phyloP scores from a whole-genome alignment of 2,888 invertebrate species.

The Ligdia adustata region DNA sequence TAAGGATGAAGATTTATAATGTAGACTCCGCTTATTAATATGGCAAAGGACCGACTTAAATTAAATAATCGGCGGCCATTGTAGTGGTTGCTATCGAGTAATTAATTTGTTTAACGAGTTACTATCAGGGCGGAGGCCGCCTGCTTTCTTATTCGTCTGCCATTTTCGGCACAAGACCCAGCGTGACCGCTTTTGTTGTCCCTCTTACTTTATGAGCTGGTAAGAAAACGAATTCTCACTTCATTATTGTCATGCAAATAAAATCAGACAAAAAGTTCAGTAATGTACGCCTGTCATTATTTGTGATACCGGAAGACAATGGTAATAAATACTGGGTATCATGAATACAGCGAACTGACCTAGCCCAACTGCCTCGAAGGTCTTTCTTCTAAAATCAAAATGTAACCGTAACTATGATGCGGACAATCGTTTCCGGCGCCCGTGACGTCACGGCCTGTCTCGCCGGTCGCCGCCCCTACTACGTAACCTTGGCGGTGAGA shows the following conservation, averaged over 20 bases:
- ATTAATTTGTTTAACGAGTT: slow-evolving; percentile 61
- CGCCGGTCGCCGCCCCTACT: slow-evolving; percentile 77
- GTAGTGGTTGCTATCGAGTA: slow-evolving; percentile 37
- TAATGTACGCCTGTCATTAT: slow-evolving; percentile 2
- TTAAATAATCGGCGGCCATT: slow-evolving; percentile 31
- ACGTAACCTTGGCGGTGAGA: slow-evolving; percentile 67
- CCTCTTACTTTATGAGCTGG: slow-evolving; percentile 33
- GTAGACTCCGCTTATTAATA: slow-evolving; percentile 14
- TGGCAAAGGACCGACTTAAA: slow-evolving; percentile 34
- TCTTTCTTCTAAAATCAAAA: slow-evolving; percentile 83
- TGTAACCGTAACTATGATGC: slow-evolving; percentile 81
- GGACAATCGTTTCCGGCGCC: slow-evolving; percentile 81
- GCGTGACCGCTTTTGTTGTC: slow-evolving; percentile 41
- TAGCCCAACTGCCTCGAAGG: slow-evolving; percentile 66
- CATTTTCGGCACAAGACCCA: slow-evolving; percentile 40
- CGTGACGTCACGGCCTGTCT: slow-evolving; percentile 79
- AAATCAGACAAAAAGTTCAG: slow-evolving; percentile 10
- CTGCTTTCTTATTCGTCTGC: slow-evolving; percentile 60
- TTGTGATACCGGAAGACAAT: slow-evolving; percentile 9
- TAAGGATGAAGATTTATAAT: slow-evolving; percentile 11
- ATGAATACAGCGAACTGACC: slow-evolving; percentile 64
- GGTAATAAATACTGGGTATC: slow-evolving; percentile 1
- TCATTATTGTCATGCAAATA: slow-evolving; percentile 21
- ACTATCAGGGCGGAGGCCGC: slow-evolving; percentile 51
- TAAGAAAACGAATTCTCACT: slow-evolving; percentile 17